phyloP scores from a whole-genome alignment of 2,797 vertebrate genomes.

The Florisuga fusca region DNA sequence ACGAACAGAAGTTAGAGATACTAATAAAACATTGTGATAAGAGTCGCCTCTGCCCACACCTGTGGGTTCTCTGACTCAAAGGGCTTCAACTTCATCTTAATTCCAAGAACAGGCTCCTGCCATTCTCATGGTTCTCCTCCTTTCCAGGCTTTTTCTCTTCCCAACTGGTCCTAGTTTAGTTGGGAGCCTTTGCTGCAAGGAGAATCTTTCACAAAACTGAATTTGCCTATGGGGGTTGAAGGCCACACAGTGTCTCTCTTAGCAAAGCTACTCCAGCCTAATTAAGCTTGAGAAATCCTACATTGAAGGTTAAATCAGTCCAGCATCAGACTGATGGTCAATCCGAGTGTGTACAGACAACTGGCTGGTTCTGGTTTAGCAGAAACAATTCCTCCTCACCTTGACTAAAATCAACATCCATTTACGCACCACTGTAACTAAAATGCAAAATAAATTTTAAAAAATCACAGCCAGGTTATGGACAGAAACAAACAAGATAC shows the following conservation, averaged over 20 bases:
- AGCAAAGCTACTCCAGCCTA: neutral
- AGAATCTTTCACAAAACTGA: neutral
- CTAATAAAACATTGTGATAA: neutral
- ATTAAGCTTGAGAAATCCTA: neutral
- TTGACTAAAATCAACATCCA: neutral
- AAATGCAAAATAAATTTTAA: neutral
- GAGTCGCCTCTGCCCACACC: neutral
- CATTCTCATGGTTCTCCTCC: neutral
- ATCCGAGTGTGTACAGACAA: fast-evolving
- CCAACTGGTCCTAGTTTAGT: neutral
- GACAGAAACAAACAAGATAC: neutral
- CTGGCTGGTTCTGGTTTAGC: neutral
- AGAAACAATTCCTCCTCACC: neutral
- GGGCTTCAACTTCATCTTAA: neutral
- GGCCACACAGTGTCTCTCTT: neutral
- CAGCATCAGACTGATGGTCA: neutral
- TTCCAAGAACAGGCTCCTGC: neutral
- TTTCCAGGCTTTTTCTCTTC: neutral
- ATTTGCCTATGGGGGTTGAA: neutral
- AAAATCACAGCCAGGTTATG: neutral
- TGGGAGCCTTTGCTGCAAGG: neutral
- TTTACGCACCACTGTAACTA: neutral
- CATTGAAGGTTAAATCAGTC: neutral
- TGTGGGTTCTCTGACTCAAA: neutral
- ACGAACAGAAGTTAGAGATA: neutral